Percentiles rank a stretch among this genome's conserved stretches.
Conservation (phyloP, 1,140 invertebrate genomes). For the Bathynomus jamesi region DNA sequence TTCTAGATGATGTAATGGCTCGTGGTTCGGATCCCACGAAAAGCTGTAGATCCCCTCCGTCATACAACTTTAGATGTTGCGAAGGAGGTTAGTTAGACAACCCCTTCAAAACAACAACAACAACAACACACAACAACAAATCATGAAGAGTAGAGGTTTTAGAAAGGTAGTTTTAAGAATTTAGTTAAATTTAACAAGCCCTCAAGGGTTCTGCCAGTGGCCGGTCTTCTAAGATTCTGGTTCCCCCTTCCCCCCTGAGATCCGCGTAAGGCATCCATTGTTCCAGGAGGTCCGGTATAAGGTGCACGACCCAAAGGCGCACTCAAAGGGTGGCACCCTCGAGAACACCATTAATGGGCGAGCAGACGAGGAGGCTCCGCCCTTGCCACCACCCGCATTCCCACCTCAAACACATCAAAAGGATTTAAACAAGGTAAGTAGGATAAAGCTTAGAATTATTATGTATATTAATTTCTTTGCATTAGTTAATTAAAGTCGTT, state of each 20-base stretch:
- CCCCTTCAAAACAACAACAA: no score
- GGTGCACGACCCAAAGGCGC: constrained; percentile 83
- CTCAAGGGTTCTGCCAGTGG: constrained; percentile 7
- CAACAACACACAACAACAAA: no score
- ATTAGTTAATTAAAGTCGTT: no score
- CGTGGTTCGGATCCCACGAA: no score
- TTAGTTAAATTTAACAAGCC: background rate
- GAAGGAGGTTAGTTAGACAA: no score
- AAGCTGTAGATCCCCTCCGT: no score
- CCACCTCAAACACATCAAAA: constrained; percentile 18
- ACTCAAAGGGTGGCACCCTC: constrained; percentile 78
- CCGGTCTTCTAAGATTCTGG: background rate
- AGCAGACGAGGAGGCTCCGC: constrained; percentile 45
- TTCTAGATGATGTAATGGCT: no score
- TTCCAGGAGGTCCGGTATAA: constrained; percentile 87
- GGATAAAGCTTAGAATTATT: background rate
- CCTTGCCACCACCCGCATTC: constrained; percentile 50
- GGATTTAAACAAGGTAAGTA: constrained; percentile 30
- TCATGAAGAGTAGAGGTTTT: background rate
- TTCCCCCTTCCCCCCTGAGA: background rate
- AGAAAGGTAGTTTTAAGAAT: no score
- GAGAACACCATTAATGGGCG: constrained; percentile 83
- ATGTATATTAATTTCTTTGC: no score
- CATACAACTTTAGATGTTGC: no score
- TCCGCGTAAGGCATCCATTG: constrained; percentile 36